Evolutionary conservation across 2,888 invertebrate species (phyloP).

Genomic region (Germaria angustata): DNA sequence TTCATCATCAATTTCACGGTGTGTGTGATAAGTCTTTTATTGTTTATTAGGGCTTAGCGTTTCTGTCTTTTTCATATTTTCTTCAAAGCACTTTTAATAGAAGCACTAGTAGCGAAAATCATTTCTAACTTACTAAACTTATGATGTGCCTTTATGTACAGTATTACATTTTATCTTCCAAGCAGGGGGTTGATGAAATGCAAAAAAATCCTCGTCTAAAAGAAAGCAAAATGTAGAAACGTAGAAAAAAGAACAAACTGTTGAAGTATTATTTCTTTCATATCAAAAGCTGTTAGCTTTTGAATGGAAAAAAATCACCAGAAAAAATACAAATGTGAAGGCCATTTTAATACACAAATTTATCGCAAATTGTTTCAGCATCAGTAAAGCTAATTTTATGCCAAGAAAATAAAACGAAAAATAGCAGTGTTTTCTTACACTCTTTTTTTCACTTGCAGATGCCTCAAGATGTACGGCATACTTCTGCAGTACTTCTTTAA

Average conservation of each 20-base stretch:
- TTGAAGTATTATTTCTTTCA: conserved; percentile 60
- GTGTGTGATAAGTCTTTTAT: conserved; percentile 12
- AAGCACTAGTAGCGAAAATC: conserved; percentile 3
- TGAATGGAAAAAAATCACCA: neutral
- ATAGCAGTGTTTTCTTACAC: neutral
- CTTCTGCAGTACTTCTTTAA: no score
- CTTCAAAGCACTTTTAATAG: conserved; percentile 4
- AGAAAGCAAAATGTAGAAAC: conserved; percentile 1
- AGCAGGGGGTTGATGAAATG: neutral
- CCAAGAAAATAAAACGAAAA: neutral
- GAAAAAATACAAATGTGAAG: neutral
- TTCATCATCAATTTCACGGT: conserved; percentile 10
- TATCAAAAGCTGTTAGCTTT: neutral
- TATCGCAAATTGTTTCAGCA: conserved; percentile 67
- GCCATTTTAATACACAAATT: conserved; percentile 48
- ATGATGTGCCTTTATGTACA: conserved; percentile 21
- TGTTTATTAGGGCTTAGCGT: conserved; percentile 42
- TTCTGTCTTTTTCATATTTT: conserved; percentile 4
- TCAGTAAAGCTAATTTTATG: conserved; percentile 64
- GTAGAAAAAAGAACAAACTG: conserved; percentile 56
- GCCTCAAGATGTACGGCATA: no score
- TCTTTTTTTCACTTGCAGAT: neutral
- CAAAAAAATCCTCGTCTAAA: neutral
- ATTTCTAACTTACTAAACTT: neutral
- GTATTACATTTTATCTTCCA: conserved; percentile 10